These are phyloP conservation scores for Bathynomus jamesi DNA, from an alignment of 1,140 invertebrate genomes.

Conservation along the genomic window DNA sequence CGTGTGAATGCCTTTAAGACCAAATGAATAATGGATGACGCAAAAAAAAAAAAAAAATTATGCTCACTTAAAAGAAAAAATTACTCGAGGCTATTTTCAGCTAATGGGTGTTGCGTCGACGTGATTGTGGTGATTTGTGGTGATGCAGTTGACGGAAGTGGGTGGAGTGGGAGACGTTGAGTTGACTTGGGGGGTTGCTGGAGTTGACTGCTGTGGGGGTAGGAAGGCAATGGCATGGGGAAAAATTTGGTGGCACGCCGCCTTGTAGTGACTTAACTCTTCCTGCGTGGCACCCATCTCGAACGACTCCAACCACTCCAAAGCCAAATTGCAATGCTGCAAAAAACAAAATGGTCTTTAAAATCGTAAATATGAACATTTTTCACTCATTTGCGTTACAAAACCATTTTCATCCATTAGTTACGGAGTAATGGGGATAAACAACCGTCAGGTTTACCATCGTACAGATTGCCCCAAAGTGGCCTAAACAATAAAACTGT, in stretches of 20 bases:
- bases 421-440: too few species aligned
- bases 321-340: constrained; percentile 66
- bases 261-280: constrained; percentile 58
- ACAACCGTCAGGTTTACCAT: background rate
- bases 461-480: background rate
- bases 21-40: too few species aligned
- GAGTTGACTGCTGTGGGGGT: constrained; percentile 34
- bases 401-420: too few species aligned
- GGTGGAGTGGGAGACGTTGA: constrained; percentile 7
- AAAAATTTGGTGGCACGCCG: constrained; percentile 62
- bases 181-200: constrained; percentile 10
- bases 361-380: constrained; percentile 3
- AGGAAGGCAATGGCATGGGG: constrained; percentile 47
- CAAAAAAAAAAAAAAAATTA: too few species aligned
- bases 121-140: constrained; percentile 15
- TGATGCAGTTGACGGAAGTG: background rate
- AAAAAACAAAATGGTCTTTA: constrained; percentile 38
- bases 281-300: constrained; percentile 67
- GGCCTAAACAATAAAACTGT: background rate
- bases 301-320: constrained; percentile 64
- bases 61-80: background rate
- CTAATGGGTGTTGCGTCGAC: constrained; percentile 2
- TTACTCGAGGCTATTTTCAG: background rate
- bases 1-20: background rate
- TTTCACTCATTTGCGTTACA: too few species aligned